Base-by-base conservation (phyloP, 1,140 invertebrate genomes). In the Drosophila sp. region DNA sequence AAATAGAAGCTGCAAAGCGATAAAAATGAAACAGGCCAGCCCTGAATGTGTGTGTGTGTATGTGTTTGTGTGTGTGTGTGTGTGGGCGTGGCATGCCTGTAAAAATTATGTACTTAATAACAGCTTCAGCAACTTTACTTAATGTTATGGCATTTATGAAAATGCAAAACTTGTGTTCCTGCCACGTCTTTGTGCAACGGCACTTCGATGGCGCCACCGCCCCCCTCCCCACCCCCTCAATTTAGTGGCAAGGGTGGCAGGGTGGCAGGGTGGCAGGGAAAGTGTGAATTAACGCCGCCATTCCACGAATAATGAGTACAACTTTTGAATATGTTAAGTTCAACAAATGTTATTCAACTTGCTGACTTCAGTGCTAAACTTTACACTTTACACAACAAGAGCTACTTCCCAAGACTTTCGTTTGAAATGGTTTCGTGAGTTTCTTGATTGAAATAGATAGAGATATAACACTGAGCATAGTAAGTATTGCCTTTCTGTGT, bases 81-180 rank as follows among this genome's bases (percentile, higher is more conserved):
- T 62, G 41, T 45, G 63, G 66, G 72, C 64, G 53, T 65, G 69
- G 65, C 69, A 62, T 45, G 57, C 64, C 71, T 46, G 50, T 70
- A 50, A 75, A 86, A 87, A 87, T 87, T 76, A 87, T 87, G 76
- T 79, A 89, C 83, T 87, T 87, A 87, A 87, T 89, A 89, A 89
- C 71, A 87, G 82, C 82, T 82, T 76, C 65, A 78, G 86, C 83
- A 86, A 86, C 82, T 86, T 86, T 82, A 69, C 82, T 82, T 86
- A 82, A 89, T 79, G 79, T 80, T 64, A 70, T 59, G 75, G 83
- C 82, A 79, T 87, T 87, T 87, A 87, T 87, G 82, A 82, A 82
- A 87, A 87, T 87, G 79, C 82, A 79, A 76, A 89, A 82, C 72
- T 77, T 51, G 29, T 45, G 57, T 18, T 16, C 8, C 40, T 40